Evolutionary conservation across 37 sponge, comb jelly and placozoan species (phyloP), one percentile per base, ranked within the genome.

Genomic region (Spongilla lacustris): DNA sequence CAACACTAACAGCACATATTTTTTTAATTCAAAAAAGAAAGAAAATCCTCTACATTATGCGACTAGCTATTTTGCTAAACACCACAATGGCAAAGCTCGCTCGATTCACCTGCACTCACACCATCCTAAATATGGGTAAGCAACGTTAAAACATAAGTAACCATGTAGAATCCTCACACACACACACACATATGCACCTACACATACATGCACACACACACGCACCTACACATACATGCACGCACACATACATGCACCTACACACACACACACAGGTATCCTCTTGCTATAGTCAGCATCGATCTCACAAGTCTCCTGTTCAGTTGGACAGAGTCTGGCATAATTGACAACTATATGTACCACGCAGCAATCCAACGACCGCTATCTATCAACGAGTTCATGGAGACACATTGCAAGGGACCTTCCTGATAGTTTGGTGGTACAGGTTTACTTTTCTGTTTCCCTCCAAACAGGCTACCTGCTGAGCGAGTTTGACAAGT

Each of bases 251-350:
- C 46, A 46, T 8, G 8, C 46, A 46, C 46, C 4, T 46, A 46
- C 46, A 46, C 46, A 46, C 36, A 75, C 75, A 73, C 77, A 74
- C 73, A n/a, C 67, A 94, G 96, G 69, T 97, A 97, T 41, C 92
- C 97, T 17, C 94, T 74, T 86, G 98, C 98, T 12, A 67, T 97
- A 68, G 91, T 87, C 37, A 92, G 90, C 38, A 97, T 97, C 68
- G 79, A 97, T 74, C 25, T 96, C 46, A 96, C 94, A 28, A 35
- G 81, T 22, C 36, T 90, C 33, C 26, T 87, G 21, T 81, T 38
- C 32, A 26, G 50, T 4, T 84, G 83, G 83, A 74, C 93, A 73
- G 21, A 72, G 50, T 50, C 73, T 50, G 72, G 85, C 10, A n/a
- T 22, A 0, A 88, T 88, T 8, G 8, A 89, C 31, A 31, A 25